Conservation (phyloP, 2,888 invertebrate genomes). For the Apodemia hepburni region DNA sequence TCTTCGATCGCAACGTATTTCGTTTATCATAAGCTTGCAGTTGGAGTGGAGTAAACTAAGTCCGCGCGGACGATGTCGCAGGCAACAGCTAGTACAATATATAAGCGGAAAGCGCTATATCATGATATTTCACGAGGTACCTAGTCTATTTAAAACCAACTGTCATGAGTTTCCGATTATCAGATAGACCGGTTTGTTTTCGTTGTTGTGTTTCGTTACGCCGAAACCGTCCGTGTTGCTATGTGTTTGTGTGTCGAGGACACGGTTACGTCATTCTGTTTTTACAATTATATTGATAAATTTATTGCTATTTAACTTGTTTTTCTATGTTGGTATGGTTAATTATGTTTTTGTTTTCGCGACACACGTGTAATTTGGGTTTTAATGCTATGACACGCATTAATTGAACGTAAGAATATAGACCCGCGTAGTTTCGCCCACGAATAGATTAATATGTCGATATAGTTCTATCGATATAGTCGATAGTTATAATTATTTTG, state of each 20-base stretch:
- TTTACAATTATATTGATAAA: conserved; percentile 19
- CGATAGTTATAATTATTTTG: too few relatives aligned
- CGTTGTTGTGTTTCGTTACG: not conserved
- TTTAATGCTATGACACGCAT: not conserved
- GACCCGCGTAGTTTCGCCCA: too few relatives aligned
- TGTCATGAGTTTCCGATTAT: not conserved
- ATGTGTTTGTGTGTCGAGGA: conserved; percentile 20
- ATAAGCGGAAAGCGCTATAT: not conserved
- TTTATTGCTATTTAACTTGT: conserved; percentile 18
- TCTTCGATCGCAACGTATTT: too few relatives aligned
- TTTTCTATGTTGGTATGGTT: conserved; percentile 16
- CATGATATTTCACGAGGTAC: not conserved
- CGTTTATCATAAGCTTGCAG: too few relatives aligned
- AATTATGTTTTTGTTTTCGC: conserved; percentile 5
- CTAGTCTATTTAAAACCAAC: not conserved
- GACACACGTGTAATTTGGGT: not conserved
- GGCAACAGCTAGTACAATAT: too few relatives aligned
- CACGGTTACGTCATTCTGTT: conserved; percentile 16
- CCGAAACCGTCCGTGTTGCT: not conserved
- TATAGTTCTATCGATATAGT: too few relatives aligned
- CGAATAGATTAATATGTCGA: too few relatives aligned
- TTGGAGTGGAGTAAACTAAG: too few relatives aligned
- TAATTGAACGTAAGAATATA: not conserved
- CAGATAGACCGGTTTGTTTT: conserved; percentile 2
- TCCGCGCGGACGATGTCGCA: too few relatives aligned